Percentiles rank a stretch among this genome's conserved stretches.
These are phyloP conservation scores for Scaptomyza cyrtandrae DNA, from an alignment of 2,888 invertebrate species.

Conservation along the genomic window DNA sequence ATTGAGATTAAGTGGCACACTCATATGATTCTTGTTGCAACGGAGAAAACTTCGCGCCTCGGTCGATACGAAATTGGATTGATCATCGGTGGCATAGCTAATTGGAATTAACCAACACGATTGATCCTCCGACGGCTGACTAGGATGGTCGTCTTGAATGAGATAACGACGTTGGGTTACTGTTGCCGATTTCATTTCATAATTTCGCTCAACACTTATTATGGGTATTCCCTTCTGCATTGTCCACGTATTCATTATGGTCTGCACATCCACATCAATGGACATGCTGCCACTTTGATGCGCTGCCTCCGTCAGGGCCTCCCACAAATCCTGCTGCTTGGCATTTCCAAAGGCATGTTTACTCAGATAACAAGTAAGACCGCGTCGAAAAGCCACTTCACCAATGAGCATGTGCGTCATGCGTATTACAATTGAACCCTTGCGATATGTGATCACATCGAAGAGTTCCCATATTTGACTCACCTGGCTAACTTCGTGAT, in stretches of 20 bases:
- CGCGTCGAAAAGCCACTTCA: slow-evolving; percentile 88
- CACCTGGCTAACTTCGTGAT: slow-evolving; percentile 89
- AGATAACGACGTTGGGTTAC: slow-evolving; percentile 86
- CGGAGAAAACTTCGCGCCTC: slow-evolving; percentile 86
- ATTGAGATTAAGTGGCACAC: slow-evolving; percentile 35
- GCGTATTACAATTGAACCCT: slow-evolving; percentile 92
- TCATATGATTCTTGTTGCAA: slow-evolving; percentile 68
- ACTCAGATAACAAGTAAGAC: slow-evolving; percentile 88
- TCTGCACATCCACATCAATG: slow-evolving; percentile 87
- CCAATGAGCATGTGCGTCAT: slow-evolving; percentile 97
- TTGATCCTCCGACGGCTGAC: slow-evolving; percentile 2
- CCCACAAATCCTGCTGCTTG: slow-evolving; percentile 93
- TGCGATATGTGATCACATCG: slow-evolving; percentile 92
- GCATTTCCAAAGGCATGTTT: slow-evolving; percentile 89
- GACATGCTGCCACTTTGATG: slow-evolving; percentile 85
- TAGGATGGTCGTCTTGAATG: slow-evolving; percentile 24
- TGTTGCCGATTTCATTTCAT: slow-evolving; percentile 85
- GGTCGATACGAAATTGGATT: slow-evolving; percentile 85
- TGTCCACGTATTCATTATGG: slow-evolving; percentile 95
- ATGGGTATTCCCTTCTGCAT: slow-evolving; percentile 93
- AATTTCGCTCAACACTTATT: slow-evolving; percentile 87
- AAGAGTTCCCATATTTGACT: slow-evolving; percentile 91
- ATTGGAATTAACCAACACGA: slow-evolving; percentile 88
- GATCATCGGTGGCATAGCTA: slow-evolving; percentile 85
- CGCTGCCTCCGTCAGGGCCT: slow-evolving; percentile 87